Conservation (phyloP, 1,140 invertebrate species). For the Leucophenga varia region DNA sequence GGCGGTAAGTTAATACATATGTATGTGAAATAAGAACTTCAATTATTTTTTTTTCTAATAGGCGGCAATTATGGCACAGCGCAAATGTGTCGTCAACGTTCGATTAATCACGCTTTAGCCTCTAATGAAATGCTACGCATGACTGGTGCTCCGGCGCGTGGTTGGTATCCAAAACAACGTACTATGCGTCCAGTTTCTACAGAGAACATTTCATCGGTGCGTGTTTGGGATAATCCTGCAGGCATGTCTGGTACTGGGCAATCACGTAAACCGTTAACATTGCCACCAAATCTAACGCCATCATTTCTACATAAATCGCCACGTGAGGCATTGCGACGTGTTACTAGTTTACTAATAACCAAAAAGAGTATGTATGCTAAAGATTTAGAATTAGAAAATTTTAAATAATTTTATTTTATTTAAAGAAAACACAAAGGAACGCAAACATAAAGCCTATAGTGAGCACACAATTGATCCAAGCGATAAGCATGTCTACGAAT, state of each 20-base stretch:
- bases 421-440: slow-evolving; percentile 40
- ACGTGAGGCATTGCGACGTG: slow-evolving; percentile 77
- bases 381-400: background rate
- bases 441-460: slow-evolving; percentile 45
- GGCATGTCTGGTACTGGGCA: slow-evolving; percentile 50
- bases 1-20: slow-evolving; percentile 45
- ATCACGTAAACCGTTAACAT: slow-evolving; percentile 71
- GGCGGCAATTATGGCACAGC: slow-evolving; percentile 55
- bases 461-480: slow-evolving; percentile 37
- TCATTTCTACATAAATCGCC: slow-evolving; percentile 86
- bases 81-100: slow-evolving; percentile 66
- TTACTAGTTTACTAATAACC: slow-evolving; percentile 82
- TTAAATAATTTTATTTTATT: background rate
- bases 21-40: too few relatives aligned
- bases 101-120: slow-evolving; percentile 67
- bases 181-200: slow-evolving; percentile 75
- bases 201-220: slow-evolving; percentile 66
- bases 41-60: slow-evolving; percentile 10
- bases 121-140: slow-evolving; percentile 75
- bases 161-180: slow-evolving; percentile 79
- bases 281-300: slow-evolving; percentile 80
- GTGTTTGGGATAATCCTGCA: slow-evolving; percentile 55
- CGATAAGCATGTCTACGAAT: slow-evolving; percentile 44
- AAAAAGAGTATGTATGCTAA: slow-evolving; percentile 58
- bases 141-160: slow-evolving; percentile 75